phyloP scores from a whole-genome alignment of 2,888 invertebrate genomes.

The Tetranychus piercei region DNA sequence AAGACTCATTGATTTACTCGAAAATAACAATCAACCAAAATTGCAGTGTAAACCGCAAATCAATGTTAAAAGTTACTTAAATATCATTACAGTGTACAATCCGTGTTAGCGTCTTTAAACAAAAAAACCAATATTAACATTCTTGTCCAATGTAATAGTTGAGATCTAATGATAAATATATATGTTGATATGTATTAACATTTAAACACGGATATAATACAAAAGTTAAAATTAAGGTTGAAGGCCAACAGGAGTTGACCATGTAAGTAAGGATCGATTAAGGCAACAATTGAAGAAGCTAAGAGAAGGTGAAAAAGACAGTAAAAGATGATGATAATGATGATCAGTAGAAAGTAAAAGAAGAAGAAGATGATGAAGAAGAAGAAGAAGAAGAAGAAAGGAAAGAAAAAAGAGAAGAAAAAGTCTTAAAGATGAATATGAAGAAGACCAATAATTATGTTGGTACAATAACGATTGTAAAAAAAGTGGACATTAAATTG shows the following conservation, averaged over 20 bases:
- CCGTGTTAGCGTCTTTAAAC: too few species aligned
- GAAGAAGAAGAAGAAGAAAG: not conserved
- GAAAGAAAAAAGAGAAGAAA: not conserved
- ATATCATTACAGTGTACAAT: too few species aligned
- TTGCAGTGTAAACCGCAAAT: too few species aligned
- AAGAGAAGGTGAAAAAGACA: slow-evolving; percentile 2
- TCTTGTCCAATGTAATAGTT: too few species aligned
- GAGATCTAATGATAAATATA: too few species aligned
- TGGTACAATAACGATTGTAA: too few species aligned
- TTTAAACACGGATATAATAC: not conserved
- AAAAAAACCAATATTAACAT: too few species aligned
- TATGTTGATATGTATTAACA: too few species aligned
- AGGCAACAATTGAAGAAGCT: not conserved
- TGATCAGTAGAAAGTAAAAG: too few species aligned
- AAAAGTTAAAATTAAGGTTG: not conserved
- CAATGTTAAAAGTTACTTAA: too few species aligned
- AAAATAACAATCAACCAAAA: too few species aligned
- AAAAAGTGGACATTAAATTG: not conserved
- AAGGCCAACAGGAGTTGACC: not conserved
- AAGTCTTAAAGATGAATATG: not conserved
- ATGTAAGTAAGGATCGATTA: not conserved
- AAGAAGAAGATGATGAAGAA: not conserved
- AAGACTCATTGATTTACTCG: too few species aligned
- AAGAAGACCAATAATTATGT: not conserved
- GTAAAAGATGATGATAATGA: not conserved